Evolutionary conservation across 2,888 invertebrate genomes (phyloP).

Genomic region (Julus scanicus): DNA sequence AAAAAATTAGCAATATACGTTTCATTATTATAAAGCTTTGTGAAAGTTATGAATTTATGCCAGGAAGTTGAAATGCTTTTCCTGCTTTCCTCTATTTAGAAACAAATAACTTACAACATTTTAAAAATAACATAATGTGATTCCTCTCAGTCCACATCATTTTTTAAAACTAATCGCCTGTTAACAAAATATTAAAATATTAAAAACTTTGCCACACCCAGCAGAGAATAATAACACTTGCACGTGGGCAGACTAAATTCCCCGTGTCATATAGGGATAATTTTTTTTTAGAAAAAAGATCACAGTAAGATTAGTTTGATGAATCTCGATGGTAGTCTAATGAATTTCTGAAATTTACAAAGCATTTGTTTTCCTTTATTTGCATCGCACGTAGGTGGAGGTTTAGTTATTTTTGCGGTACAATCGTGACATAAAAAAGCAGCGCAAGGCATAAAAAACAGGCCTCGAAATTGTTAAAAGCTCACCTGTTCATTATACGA

Average conservation of each 20-base stretch:
- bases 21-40: no score
- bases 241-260: background rate
- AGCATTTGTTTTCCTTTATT: background rate
- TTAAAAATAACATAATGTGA: no score
- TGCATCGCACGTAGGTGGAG: background rate
- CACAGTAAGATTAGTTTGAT: background rate
- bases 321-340: background rate
- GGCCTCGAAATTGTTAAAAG: slow-evolving; percentile 1
- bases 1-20: no score
- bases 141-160: no score
- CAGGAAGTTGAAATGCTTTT: background rate
- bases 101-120: no score
- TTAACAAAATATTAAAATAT: no score
- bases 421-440: background rate
- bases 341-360: background rate
- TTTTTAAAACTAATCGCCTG: no score
- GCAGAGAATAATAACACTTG: background rate
- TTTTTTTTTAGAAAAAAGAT: background rate
- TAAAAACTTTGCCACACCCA: no score
- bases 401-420: background rate
- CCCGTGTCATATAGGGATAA: background rate
- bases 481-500: slow-evolving; percentile 40
- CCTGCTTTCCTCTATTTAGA: background rate
- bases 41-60: no score
- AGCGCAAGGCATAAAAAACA: background rate